Evolutionary conservation across 2,113 vertebrate genomes (phyloP), one percentile per base, ranked within the genome.

Genomic region (Potamarius usumacintae): DNA sequence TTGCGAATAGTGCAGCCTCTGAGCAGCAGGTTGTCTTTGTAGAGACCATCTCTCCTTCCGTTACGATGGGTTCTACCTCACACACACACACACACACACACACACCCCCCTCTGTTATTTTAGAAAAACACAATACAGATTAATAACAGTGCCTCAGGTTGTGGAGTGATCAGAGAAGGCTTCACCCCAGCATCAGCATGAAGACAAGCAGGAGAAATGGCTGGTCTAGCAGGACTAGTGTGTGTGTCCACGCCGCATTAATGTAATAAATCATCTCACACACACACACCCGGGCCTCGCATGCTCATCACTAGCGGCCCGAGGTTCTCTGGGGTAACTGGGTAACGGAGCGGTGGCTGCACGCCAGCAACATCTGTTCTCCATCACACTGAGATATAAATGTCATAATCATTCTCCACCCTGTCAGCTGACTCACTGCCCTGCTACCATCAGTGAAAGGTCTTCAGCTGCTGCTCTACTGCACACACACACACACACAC

Each of bases 1-100:
- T 99, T 99, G 89, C 98, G 95, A 92, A 99, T 90, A 86, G 98
- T 99, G 91, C 98, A 99, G 60, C 98, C 98, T 72, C 98, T 94
- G 52, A 99, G 96, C 91, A 99, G 90, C 91, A 99, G 95, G 91
- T 99, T 99, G 69, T 99, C 97, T 92, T 99, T 98, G 91, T 95
- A 96, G 84, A 99, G 96, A 74, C 96, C 97, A 30, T 97, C 96
- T 92, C 95, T 97, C 86, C 93, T 95, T 27, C 96, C 96, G n/a
- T 89, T 96, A 88, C 92, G 94, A 90, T 99, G 97, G 82, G 96
- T 92, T 90, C 97, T 99, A 94, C 52, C 80, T 8, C 86, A 58
- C 71, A 30, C 42, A 85, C 18, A 71, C 52, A 60, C 77, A 27
- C 82, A 78, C 81, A 86, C 76, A 71, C 76, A n/a, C 50, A 84